These are phyloP conservation scores for Hypocryptadius cinnamomeus DNA, from an alignment of 2,113 vertebrate species.

Conservation along the genomic window DNA sequence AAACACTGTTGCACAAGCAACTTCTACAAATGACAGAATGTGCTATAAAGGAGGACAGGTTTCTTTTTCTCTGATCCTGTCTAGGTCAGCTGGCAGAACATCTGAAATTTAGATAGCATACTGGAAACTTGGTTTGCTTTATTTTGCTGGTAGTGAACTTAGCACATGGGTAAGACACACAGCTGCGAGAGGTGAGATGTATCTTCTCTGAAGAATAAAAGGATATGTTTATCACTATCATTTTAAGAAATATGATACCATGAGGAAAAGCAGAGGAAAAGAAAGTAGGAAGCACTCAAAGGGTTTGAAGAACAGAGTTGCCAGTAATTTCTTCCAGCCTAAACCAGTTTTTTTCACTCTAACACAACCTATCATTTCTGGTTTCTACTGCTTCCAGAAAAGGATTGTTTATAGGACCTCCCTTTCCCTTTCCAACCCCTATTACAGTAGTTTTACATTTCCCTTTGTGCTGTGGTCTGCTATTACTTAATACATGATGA, in stretches of 20 bases:
- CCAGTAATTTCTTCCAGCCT: neutral
- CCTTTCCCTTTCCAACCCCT: neutral
- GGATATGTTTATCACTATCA: neutral
- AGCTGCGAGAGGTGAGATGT: neutral
- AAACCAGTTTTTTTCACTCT: neutral
- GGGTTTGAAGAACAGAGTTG: neutral
- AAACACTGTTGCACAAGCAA: neutral
- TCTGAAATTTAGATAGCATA: neutral
- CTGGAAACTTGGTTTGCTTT: neutral
- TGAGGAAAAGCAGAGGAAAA: neutral
- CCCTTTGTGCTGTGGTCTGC: neutral
- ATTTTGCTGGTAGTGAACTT: neutral
- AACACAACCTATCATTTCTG: neutral
- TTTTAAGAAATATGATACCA: neutral
- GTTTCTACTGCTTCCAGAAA: constrained; percentile 7
- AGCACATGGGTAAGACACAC: neutral
- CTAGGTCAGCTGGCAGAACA: neutral
- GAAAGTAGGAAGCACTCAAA: neutral
- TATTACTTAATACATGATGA: neutral
- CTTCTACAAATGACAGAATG: neutral
- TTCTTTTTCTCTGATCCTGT: neutral
- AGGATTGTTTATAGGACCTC: neutral
- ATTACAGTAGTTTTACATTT: neutral
- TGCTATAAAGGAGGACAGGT: neutral
- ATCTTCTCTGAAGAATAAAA: neutral